Percentiles rank a stretch among this genome's conserved stretches.
These are phyloP conservation scores for Lepus europaeus DNA, from an alignment of 2,113 vertebrate species.

Conservation along the genomic window DNA sequence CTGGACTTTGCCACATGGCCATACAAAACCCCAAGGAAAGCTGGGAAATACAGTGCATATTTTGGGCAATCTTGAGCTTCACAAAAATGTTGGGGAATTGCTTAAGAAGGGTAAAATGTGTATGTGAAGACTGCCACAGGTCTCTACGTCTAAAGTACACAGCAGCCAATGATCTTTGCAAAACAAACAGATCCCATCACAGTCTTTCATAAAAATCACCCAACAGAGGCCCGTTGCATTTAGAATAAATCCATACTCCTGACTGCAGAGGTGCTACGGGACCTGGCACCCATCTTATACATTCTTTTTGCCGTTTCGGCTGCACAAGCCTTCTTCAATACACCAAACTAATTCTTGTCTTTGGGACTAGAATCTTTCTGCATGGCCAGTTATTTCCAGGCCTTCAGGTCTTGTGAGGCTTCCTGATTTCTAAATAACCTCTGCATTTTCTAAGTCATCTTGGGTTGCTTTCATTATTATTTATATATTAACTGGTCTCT, in stretches of 20 bases:
- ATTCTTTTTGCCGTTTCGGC: not conserved
- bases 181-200: not conserved
- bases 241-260: not conserved
- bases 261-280: not conserved
- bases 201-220: conserved; percentile 4
- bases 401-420: not conserved
- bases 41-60: not conserved
- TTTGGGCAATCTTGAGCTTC: not conserved
- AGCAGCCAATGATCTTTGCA: not conserved
- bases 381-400: not conserved
- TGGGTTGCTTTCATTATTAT: not conserved
- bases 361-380: not conserved
- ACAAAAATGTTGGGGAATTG: conserved; percentile 1
- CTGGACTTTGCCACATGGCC: not conserved
- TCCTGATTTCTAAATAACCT: not conserved
- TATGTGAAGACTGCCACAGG: not conserved
- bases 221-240: not conserved
- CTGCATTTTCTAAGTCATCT: not conserved
- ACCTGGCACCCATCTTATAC: not conserved
- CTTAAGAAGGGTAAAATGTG: not conserved
- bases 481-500: not conserved
- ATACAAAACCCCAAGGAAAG: not conserved
- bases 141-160: not conserved
- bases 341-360: not conserved
- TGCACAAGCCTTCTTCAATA: not conserved